Percentiles rank a stretch among this genome's conserved stretches.
Evolutionary conservation across 2,888 invertebrate species (phyloP).

Genomic region (Nomada lathburiana): DNA sequence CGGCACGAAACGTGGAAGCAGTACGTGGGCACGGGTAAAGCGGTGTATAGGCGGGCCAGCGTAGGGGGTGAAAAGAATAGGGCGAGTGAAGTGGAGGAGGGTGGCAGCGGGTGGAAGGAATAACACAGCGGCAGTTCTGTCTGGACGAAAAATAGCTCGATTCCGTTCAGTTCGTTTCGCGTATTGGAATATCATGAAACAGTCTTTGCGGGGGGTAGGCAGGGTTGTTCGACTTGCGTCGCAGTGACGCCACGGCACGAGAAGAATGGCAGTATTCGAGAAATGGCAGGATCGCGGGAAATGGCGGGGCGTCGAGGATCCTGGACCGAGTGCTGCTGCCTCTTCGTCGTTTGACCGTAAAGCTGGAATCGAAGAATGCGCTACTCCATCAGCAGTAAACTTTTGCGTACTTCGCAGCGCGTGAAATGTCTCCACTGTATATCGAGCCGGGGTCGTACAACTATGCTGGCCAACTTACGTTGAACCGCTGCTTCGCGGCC

Average conservation of each 20-base stretch:
- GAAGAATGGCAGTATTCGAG: constrained; percentile 51
- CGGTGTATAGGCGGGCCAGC: neutral
- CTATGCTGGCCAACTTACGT: constrained; percentile 1
- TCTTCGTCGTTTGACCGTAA: constrained; percentile 71
- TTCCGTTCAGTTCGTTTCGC: constrained; percentile 33
- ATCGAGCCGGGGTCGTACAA: neutral
- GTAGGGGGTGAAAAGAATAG: neutral
- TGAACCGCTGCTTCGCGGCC: neutral
- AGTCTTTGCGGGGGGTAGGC: constrained; percentile 1
- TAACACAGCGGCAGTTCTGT: constrained; percentile 9
- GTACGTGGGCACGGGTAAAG: neutral
- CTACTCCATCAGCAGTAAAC: constrained; percentile 76
- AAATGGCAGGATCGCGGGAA: constrained; percentile 39
- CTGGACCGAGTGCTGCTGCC: constrained; percentile 13
- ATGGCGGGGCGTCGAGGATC: neutral
- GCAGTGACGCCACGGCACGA: constrained; percentile 20
- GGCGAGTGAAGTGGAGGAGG: neutral
- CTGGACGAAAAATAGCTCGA: constrained; percentile 38
- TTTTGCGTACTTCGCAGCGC: constrained; percentile 67
- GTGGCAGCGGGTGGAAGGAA: neutral
- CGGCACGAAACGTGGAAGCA: neutral
- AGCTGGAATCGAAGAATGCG: constrained; percentile 73
- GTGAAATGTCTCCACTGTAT: constrained; percentile 43
- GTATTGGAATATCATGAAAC: constrained; percentile 47
- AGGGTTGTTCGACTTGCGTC: constrained; percentile 7